phyloP scores from a whole-genome alignment of 2,113 vertebrate species.

The Hydrolagus affinis region DNA sequence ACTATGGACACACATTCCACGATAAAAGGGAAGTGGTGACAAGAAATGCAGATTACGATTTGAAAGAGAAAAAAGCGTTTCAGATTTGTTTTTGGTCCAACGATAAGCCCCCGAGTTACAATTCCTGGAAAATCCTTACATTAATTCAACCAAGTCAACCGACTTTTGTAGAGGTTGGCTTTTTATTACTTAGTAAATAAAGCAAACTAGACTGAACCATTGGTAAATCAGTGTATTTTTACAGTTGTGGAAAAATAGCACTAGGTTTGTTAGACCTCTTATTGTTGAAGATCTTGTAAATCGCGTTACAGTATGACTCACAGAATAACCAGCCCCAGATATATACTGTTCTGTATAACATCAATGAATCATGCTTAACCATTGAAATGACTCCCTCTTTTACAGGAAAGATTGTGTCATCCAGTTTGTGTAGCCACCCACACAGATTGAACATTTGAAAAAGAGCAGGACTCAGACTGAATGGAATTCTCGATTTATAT shows the following conservation, averaged over 20 bases:
- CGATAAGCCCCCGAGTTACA: background rate
- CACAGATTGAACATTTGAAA: background rate
- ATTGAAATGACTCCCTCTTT: background rate
- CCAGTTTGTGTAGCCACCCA: background rate
- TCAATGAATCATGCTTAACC: background rate
- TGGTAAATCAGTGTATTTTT: background rate
- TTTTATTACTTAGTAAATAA: background rate
- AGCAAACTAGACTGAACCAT: background rate
- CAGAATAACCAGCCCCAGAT: background rate
- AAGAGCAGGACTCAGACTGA: background rate
- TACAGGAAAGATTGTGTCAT: background rate
- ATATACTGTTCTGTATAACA: background rate
- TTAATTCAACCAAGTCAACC: constrained; percentile 1
- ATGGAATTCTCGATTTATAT: constrained; percentile 18
- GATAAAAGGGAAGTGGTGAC: background rate
- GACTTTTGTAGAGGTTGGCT: background rate
- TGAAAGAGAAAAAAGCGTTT: background rate
- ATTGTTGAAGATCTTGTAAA: background rate
- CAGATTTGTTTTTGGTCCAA: background rate
- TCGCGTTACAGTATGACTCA: background rate
- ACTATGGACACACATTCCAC: background rate
- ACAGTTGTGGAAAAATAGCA: background rate
- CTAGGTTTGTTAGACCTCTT: background rate
- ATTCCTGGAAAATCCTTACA: constrained; percentile 17
- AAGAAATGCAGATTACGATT: background rate